phyloP scores from a whole-genome alignment of 2,888 invertebrate species.

The Exephanes ischioxanthus region DNA sequence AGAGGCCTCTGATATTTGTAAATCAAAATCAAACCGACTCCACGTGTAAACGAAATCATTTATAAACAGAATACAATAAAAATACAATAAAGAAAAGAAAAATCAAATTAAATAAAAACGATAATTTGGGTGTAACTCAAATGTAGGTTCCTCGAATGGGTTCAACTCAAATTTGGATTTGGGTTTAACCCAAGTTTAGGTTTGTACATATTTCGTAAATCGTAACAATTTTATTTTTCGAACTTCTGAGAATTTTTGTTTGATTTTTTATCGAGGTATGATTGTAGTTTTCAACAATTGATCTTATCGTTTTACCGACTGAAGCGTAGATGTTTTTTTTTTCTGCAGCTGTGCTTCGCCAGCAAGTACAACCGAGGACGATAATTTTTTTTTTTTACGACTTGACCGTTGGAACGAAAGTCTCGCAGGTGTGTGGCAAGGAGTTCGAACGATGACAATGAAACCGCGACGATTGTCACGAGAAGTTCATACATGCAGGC shows the following conservation, averaged over 20 bases:
- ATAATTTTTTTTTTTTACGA: not conserved
- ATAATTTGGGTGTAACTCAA: no score
- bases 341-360: not conserved
- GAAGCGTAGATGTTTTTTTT: not conserved
- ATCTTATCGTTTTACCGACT: no score
- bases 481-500: slow-evolving; percentile 27
- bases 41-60: no score
- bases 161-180: no score
- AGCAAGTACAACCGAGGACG: not conserved
- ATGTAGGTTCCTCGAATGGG: no score
- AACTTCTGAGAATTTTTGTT: no score
- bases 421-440: slow-evolving; percentile 74
- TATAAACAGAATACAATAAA: not conserved
- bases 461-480: slow-evolving; percentile 29
- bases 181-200: no score
- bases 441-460: slow-evolving; percentile 74
- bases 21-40: not conserved
- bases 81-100: not conserved
- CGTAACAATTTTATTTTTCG: no score
- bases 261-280: no score
- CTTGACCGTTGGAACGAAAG: slow-evolving; percentile 3
- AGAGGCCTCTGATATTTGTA: not conserved
- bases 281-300: no score
- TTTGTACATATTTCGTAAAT: no score
- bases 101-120: not conserved